Percentiles rank a stretch among this genome's conserved stretches.
phyloP scores from a whole-genome alignment of 2,113 vertebrate genomes.

The Neopipo cinnamomea region DNA sequence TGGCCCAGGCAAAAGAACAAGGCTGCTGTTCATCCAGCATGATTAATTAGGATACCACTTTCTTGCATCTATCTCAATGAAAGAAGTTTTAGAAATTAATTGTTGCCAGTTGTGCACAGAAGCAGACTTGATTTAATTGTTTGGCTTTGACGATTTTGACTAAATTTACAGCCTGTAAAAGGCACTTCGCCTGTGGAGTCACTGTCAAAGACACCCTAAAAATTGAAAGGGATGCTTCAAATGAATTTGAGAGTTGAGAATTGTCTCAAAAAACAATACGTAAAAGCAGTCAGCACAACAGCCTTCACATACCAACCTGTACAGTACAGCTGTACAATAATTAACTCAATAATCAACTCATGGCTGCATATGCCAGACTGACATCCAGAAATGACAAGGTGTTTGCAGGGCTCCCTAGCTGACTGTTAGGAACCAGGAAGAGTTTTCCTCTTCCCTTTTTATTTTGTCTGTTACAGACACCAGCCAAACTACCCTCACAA shows the following conservation, averaged over 20 bases:
- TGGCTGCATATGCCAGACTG: accelerated
- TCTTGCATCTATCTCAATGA: neutral
- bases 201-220: neutral
- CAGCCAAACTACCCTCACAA: neutral
- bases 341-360: neutral
- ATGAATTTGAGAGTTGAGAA: neutral
- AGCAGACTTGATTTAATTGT: neutral
- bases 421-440: neutral
- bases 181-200: neutral
- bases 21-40: neutral
- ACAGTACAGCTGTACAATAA: neutral
- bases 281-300: neutral
- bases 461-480: neutral
- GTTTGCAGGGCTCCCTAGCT: neutral
- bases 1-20: neutral
- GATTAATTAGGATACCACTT: neutral
- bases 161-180: neutral
- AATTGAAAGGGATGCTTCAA: neutral
- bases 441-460: neutral
- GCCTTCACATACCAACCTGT: neutral
- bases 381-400: neutral
- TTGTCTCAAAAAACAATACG: neutral
- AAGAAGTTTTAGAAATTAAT: neutral
- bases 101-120: neutral
- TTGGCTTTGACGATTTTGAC: neutral